These are phyloP conservation scores for Anoplius nigerrimus DNA, from an alignment of 2,888 invertebrate species.

Conservation along the genomic window DNA sequence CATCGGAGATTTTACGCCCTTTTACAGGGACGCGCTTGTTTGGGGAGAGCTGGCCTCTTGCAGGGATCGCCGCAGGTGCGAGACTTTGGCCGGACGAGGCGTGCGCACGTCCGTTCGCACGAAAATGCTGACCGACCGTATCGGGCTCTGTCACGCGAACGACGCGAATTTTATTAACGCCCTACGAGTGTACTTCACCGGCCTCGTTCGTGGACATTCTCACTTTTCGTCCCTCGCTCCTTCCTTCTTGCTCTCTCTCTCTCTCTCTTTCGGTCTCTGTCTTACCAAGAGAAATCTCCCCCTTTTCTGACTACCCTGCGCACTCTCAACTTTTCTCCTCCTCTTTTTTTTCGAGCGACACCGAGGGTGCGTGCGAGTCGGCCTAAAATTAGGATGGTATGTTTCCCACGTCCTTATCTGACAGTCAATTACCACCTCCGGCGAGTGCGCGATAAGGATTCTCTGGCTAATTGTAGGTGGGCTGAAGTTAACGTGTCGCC, in stretches of 20 bases:
- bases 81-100: conserved; percentile 19
- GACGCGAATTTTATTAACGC: conserved; percentile 49
- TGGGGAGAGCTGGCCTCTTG: background rate
- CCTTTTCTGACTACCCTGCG: background rate
- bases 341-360: conserved; percentile 19
- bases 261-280: no score
- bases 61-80: conserved; percentile 23
- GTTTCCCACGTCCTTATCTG: conserved; percentile 41
- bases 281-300: background rate
- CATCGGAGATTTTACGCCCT: conserved; percentile 10
- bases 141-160: conserved; percentile 50
- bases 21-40: conserved; percentile 11
- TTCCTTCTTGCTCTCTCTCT: conserved; percentile 3
- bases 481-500: conserved; percentile 28
- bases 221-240: background rate
- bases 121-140: conserved; percentile 49
- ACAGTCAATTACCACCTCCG: conserved; percentile 46
- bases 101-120: conserved; percentile 24
- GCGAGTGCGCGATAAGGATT: conserved; percentile 36
- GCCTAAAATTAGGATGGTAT: conserved; percentile 53
- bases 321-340: conserved; percentile 9
- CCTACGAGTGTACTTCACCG: conserved; percentile 11
- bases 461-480: conserved; percentile 26
- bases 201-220: background rate
- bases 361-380: conserved; percentile 43